A percentile compares a stretch with the other conserved stretches of the same genome.
phyloP scores from a whole-genome alignment of 1,140 invertebrate species.

The Sitophilus oryzae region DNA sequence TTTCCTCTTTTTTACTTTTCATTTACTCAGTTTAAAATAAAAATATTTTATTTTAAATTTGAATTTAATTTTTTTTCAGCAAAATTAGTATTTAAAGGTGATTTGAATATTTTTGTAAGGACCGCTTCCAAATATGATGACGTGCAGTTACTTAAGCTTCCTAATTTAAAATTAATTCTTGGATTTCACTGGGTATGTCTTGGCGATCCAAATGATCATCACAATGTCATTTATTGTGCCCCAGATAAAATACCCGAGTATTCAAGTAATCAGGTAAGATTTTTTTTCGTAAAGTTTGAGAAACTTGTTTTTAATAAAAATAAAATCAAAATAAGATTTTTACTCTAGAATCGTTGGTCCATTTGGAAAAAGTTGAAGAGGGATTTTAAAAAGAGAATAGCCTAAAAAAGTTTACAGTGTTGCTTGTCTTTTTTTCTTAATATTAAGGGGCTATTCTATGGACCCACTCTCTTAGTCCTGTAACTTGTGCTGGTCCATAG shows the following conservation, averaged over 20 bases:
- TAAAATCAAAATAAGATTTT: no score
- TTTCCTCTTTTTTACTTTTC: no score
- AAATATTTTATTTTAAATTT: neutral
- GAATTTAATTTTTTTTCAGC: conserved; percentile 47
- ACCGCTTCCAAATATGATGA: conserved; percentile 99
- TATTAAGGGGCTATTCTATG: no score
- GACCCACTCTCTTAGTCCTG: no score
- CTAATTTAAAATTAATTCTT: conserved; percentile 77
- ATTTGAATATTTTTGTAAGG: conserved; percentile 81
- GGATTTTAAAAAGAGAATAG: no score
- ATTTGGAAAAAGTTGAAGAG: no score
- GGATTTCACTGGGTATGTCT: conserved; percentile 88
- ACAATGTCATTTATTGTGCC: conserved; percentile 92
- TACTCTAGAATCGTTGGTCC: no score
- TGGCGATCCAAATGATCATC: conserved; percentile 92
- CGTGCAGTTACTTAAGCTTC: conserved; percentile 84
- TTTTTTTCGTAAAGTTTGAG: no score
- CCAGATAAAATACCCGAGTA: conserved; percentile 96
- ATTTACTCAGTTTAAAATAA: neutral
- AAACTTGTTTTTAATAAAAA: no score
- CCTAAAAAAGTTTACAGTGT: no score
- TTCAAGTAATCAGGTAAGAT: conserved; percentile 78
- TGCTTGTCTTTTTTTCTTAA: no score
- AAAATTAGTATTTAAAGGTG: conserved; percentile 78
- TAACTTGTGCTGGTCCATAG: no score